A percentile compares a stretch with the other conserved stretches of the same genome.
phyloP scores from a whole-genome alignment of 2,797 vertebrate genomes.

The Eulemur coronatus region DNA sequence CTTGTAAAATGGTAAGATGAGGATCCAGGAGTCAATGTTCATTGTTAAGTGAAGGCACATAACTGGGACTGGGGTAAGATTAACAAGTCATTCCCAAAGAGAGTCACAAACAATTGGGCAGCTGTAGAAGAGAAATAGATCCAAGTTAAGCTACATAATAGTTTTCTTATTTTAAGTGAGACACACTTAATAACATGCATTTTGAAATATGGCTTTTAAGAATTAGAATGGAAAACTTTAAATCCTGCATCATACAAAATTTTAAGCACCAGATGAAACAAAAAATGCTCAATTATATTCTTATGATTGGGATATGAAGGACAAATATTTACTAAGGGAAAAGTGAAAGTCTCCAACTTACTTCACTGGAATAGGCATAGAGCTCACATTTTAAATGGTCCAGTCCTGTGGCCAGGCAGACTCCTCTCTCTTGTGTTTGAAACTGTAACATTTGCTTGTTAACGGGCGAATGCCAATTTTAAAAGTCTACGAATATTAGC shows the following conservation, averaged over 20 bases:
- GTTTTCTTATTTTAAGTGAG: constrained; percentile 60
- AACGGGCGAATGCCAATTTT: neutral
- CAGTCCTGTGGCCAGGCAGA: neutral
- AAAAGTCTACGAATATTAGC: neutral
- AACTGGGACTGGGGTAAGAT: neutral
- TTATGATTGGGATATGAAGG: neutral
- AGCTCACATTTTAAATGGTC: neutral
- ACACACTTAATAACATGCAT: neutral
- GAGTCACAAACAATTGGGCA: neutral
- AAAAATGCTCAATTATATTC: neutral
- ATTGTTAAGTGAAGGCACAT: constrained; percentile 74
- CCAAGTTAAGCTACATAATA: neutral
- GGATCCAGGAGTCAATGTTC: constrained; percentile 82
- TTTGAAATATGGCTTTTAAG: constrained; percentile 43
- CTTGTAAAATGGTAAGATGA: constrained; percentile 81
- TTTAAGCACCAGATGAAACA: neutral
- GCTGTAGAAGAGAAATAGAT: neutral
- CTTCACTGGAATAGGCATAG: neutral
- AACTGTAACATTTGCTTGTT: neutral
- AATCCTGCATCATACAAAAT: constrained; percentile 22
- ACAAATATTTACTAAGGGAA: neutral
- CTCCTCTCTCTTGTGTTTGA: neutral
- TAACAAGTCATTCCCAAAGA: constrained; percentile 31
- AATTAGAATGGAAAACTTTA: constrained; percentile 41
- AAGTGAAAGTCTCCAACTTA: neutral